phyloP scores from a whole-genome alignment of 2,888 invertebrate genomes.

The Strigamia transsilvanica region DNA sequence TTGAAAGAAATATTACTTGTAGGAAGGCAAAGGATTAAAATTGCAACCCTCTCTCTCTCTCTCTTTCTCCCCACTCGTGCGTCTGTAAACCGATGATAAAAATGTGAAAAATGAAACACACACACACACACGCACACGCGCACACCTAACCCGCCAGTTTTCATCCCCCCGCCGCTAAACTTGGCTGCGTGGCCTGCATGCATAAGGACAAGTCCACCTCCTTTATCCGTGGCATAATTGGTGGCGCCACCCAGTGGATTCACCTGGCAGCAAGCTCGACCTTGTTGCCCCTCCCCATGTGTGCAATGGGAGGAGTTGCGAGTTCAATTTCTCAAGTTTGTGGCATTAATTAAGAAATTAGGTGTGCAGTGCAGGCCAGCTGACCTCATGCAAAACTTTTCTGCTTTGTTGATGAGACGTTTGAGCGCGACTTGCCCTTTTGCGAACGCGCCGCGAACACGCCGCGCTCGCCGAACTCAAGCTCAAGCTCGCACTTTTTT shows the following conservation, averaged over 20 bases:
- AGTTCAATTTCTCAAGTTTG: slow-evolving; percentile 22
- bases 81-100: slow-evolving; percentile 16
- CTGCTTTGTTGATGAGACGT: background rate
- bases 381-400: slow-evolving; percentile 10
- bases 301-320: background rate
- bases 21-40: background rate
- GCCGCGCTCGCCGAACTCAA: too few relatives aligned
- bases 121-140: too few relatives aligned
- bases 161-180: slow-evolving; percentile 20
- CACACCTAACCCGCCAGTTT: background rate
- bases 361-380: background rate
- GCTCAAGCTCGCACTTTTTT: too few relatives aligned
- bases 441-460: too few relatives aligned
- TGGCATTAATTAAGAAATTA: slow-evolving; percentile 32
- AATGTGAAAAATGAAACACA: slow-evolving; percentile 29
- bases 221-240: background rate
- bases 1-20: too few relatives aligned
- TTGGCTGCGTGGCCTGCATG: slow-evolving; percentile 13
- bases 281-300: slow-evolving; percentile 5
- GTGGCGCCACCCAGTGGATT: slow-evolving; percentile 30
- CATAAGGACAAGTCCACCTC: slow-evolving; percentile 23
- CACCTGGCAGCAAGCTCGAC: slow-evolving; percentile 30
- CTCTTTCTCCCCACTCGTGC: background rate
- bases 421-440: background rate
- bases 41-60: background rate